Base-by-base conservation (phyloP, 64 coral and sea anemone species). In the Catalaphyllia jardinei region DNA sequence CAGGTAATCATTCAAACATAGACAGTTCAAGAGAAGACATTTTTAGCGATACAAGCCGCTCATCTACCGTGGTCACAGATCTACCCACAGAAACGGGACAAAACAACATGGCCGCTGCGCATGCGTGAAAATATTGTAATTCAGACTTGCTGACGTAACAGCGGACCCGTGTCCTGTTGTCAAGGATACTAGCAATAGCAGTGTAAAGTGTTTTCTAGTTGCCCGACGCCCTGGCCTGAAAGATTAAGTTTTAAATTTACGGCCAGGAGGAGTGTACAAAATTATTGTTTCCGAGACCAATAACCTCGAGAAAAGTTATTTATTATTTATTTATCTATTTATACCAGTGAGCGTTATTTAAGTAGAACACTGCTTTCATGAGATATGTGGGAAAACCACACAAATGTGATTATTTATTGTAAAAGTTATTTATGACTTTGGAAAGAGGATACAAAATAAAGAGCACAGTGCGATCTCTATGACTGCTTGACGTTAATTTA, bases 21-120 rank as follows among this genome's bases (percentile, higher is more conserved):
- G 63, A 85, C 2, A 17, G 33, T 67, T 71, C 81, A 85, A 85
- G 81, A 27, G 81, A 85, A 51, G 35, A 85, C n/a, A 85, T 85
- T 65, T 46, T 64, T 51, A 51, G 62, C 12, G 62, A 51, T 2
- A 71, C 81, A 31, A 85, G n/a, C 63, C 38, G 60, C 12, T 28
- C 35, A 17, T 57, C 11, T 15, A 15, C 54, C 7, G 38, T 24
- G 14, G 38, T 51, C 5, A 85, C 81, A n/a, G n/a, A 59, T 27
- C 51, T 55, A 57, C 49, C 76, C 7, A 79, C 49, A 28, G 62
- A 85, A 22, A 85, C 62, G 2, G 81, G 81, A 50, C 19, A 71
- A 25, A 27, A 39, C 20, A 71, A 85, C 38, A 42, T 71, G 22
- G 81, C 35, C 22, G 31, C 63, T 35, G 25, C 62, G 15, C 29